phyloP scores from a whole-genome alignment of 2,888 invertebrate species.

The Cyclophora albipunctata region DNA sequence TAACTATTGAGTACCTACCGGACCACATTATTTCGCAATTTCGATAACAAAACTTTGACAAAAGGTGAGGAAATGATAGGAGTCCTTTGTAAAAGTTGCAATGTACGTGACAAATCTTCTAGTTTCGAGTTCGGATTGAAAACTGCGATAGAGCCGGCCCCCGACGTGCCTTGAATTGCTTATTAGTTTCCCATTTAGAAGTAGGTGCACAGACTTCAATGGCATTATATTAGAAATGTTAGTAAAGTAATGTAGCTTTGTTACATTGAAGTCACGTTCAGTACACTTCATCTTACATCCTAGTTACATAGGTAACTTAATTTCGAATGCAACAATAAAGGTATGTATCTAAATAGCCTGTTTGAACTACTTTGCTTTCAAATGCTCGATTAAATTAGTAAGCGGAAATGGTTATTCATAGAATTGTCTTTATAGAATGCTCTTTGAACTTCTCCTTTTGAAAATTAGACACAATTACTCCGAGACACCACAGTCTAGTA shows the following conservation, averaged over 20 bases:
- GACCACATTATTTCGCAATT: no score
- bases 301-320: constrained; percentile 22
- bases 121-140: constrained; percentile 70
- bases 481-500: no score
- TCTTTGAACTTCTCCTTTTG: no score
- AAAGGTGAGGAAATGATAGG: constrained; percentile 65
- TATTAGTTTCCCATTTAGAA: constrained; percentile 58
- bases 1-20: no score
- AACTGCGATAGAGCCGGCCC: constrained; percentile 67
- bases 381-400: no score
- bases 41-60: constrained; percentile 19
- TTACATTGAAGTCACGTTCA: constrained; percentile 42
- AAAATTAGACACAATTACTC: no score
- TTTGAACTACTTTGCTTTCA: no score
- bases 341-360: constrained; percentile 21
- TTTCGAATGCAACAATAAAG: constrained; percentile 19
- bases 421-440: no score
- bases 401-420: no score
- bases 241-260: constrained; percentile 32
- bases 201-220: constrained; percentile 51
- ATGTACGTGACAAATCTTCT: constrained; percentile 73
- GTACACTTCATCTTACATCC: constrained; percentile 32
- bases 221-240: constrained; percentile 47
- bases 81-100: constrained; percentile 65
- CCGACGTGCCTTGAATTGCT: constrained; percentile 60